Conservation (phyloP, 2,113 vertebrate genomes). For the Sus scrofa region DNA sequence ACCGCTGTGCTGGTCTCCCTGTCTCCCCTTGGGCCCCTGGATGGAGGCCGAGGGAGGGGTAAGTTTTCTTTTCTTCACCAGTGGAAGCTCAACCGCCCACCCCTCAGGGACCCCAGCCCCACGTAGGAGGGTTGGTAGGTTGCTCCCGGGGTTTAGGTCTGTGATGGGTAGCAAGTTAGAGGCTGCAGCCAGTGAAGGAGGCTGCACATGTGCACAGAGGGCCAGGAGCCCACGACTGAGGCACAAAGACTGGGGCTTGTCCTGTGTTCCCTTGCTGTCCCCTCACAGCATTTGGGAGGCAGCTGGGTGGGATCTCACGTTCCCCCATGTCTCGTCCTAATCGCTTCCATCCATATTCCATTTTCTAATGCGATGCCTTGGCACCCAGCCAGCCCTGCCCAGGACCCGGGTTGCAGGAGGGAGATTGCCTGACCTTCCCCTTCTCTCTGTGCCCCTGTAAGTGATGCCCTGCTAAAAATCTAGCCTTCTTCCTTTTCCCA, state of each 20-base stretch:
- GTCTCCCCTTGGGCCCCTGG: neutral
- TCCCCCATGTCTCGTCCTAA: neutral
- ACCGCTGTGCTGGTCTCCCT: fast-evolving
- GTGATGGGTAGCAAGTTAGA: neutral
- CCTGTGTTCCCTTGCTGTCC: neutral
- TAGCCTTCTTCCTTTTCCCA: neutral
- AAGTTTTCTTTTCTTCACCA: neutral
- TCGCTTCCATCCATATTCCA: neutral
- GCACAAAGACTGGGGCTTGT: neutral
- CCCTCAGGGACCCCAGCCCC: slow-evolving; percentile 51
- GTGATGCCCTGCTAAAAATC: fast-evolving
- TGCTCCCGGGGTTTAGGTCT: slow-evolving; percentile 73
- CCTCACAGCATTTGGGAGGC: neutral
- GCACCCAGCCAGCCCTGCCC: neutral
- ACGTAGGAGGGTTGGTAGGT: slow-evolving; percentile 66
- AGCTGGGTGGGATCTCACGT: neutral
- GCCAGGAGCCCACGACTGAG: neutral
- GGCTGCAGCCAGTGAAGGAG: neutral
- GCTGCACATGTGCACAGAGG: fast-evolving
- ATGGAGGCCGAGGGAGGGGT: neutral
- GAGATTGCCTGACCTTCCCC: neutral
- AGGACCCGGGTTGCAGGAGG: neutral
- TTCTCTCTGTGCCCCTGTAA: neutral
- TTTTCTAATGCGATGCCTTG: neutral
- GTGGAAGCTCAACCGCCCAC: fast-evolving